Conservation (phyloP, 64 coral and sea anemone species). For the Anthopleura sola region DNA sequence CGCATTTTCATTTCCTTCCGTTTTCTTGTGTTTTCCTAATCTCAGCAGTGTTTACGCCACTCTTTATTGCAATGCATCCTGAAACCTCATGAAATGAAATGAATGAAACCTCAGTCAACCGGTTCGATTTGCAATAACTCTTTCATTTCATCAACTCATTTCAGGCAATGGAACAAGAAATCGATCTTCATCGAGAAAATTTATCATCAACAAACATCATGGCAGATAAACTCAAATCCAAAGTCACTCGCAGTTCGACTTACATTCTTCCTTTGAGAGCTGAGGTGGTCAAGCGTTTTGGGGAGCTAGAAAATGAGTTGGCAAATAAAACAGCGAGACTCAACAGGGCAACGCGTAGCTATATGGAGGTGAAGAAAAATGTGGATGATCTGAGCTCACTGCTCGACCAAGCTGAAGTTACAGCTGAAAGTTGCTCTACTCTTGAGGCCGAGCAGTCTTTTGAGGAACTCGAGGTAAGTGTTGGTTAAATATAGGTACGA, state of each 20-base stretch:
- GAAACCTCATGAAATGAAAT: no score
- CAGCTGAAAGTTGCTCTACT: constrained; percentile 1
- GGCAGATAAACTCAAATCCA: constrained; percentile 44
- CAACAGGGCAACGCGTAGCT: constrained; percentile 50
- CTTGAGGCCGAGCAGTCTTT: constrained; percentile 62
- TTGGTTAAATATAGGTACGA: neutral
- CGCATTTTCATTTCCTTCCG: no score
- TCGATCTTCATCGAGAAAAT: constrained; percentile 80
- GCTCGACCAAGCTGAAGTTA: constrained; percentile 63
- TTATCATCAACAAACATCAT: constrained; percentile 50
- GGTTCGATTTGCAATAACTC: no score
- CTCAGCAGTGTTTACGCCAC: no score
- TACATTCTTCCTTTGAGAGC: constrained; percentile 60
- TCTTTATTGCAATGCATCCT: no score
- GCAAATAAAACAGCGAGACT: constrained; percentile 48
- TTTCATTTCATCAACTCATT: neutral
- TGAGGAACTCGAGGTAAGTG: constrained; percentile 27
- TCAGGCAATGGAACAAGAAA: constrained; percentile 71
- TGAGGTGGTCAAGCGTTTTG: constrained; percentile 56
- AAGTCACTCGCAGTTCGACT: constrained; percentile 37
- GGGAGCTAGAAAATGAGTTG: constrained; percentile 52
- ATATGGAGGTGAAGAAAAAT: constrained; percentile 58
- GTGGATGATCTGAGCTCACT: constrained; percentile 46
- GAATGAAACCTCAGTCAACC: no score
- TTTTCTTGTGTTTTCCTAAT: no score